These are phyloP conservation scores for Candidula unifasciata DNA, from an alignment of 2,888 invertebrate species.

Conservation along the genomic window DNA sequence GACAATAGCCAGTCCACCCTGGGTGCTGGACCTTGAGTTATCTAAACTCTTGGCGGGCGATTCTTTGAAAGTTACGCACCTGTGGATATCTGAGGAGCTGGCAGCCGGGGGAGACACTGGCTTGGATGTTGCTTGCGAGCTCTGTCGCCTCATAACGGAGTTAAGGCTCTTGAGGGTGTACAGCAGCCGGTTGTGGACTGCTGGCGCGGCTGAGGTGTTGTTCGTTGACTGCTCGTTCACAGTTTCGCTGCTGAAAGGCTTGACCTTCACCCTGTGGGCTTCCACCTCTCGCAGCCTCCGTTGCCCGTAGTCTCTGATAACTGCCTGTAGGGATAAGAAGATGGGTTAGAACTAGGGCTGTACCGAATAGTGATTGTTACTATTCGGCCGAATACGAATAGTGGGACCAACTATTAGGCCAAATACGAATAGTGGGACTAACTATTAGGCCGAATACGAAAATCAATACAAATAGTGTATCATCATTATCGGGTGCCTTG, in stretches of 20 bases:
- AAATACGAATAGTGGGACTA: too few species aligned
- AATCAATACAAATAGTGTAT: too few species aligned
- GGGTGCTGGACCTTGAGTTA: not conserved
- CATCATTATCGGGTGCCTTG: too few species aligned
- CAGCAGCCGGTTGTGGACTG: slow-evolving; percentile 38
- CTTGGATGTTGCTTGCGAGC: slow-evolving; percentile 1
- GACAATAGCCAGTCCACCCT: not conserved
- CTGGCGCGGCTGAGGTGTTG: not conserved
- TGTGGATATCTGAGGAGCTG: not conserved
- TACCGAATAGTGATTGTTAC: too few species aligned
- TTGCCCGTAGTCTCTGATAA: slow-evolving; percentile 71
- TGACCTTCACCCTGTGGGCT: slow-evolving; percentile 64
- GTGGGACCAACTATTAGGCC: too few species aligned
- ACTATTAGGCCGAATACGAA: too few species aligned
- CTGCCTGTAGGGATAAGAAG: slow-evolving; percentile 62
- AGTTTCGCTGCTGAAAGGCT: slow-evolving; percentile 48
- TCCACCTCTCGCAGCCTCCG: slow-evolving; percentile 68
- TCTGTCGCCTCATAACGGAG: slow-evolving; percentile 31
- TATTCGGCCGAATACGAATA: too few species aligned
- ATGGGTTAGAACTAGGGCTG: too few species aligned
- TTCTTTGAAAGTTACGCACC: not conserved
- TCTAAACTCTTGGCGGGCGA: slow-evolving; percentile 21
- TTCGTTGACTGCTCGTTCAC: not conserved
- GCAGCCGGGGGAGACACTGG: not conserved
- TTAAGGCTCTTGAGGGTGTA: slow-evolving; percentile 36